Evolutionary conservation across 2,113 vertebrate species (phyloP), one percentile per base, ranked within the genome.

Genomic region (Gymnarchus niloticus): DNA sequence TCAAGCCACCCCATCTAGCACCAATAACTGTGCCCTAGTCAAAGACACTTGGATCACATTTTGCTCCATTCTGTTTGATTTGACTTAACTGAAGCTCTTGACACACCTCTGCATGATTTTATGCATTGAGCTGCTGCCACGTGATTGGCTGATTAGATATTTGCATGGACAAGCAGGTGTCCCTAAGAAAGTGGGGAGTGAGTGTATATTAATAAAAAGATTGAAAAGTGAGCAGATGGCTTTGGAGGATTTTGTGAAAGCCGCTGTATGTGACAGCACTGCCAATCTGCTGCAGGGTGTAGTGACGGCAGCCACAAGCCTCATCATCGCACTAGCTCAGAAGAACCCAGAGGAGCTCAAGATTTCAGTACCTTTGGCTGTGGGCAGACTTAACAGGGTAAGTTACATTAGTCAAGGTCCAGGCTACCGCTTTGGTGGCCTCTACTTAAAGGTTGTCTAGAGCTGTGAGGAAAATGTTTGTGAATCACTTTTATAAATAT

Each of bases 321-420:
- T 96, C 89, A 98, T 97, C 90, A 97, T 96, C 65, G 97, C 96
- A 89, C 93, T 98, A 85, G 96, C 96, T 90, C 95, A 97, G 91
- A 98, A 98, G 92, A 98, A 97, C 89, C 97, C 97, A 0, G 96
- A 98, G 0, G 97, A 98, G 92, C 97, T 97, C 85, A 98, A 97
- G 93, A 96, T 96, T 0, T 97, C 96, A 0, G 94, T 97, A 87
- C 97, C 96, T 0, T 89, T 98, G 88, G 97, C 96, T 0, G 97
- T 98, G 85, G 97, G 96, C 0, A 92, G 96, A 85, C 95, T 98
- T 57, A 97, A 96, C 92, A 92, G 97, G 93, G 97, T 97, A 81
- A 85, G 90, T 21, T 57, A 44, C 7, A 0, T 0, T 7, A 17
- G 48, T 52, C 9, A 33, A 49, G 49, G n/a, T 25, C 1, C 41